Evolutionary conservation across 2,888 invertebrate species (phyloP), one percentile per base, ranked within the genome.

Genomic region (Listrodromus nycthemerus): DNA sequence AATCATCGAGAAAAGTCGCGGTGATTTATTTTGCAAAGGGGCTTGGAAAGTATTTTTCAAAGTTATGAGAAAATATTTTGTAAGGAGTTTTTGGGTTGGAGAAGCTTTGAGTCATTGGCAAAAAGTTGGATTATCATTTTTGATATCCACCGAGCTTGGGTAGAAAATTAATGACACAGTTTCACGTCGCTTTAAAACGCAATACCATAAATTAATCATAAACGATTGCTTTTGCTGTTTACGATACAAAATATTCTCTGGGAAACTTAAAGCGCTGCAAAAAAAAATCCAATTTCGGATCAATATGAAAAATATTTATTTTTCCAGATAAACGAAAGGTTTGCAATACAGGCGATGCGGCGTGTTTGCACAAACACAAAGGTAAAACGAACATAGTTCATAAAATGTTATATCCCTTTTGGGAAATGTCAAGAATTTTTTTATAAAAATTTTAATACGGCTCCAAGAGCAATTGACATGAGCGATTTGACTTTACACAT

Each of bases 291-390:
- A n/a, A 13, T 30, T 30, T 19, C 27, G 3, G n/a, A 21, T 50
- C 19, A 19, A 27, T 27, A 10, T 19, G 48, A 13, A 30, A n/a
- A 30, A n/a, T 61, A 19, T 69, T 2, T 50, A 21, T 85, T 16
- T 52, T 16, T 10, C 30, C 75, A 91, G 91, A 88, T 67, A 55
- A 75, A 2, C 79, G 70, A 27, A 89, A 87, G 21, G 81, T 89
- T 16, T 92, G 92, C 85, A 87, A 87, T 61, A 79, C 85, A 6
- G 65, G 71, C 7, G 90, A 92, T 41, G 52, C 85, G 8, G n/a
- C 37, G 0, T 92, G 92, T 67, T 76, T 91, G 50, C 5, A 71
- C 3, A 79, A 76, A 24, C 77, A 89, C 55, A 89, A 88, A 86
- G 77, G 92, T 91, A 81, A 90, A 88, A 82, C 8, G 19, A 24